Base-by-base conservation (phyloP, 2,797 vertebrate genomes). In the Poecilia gillii region DNA sequence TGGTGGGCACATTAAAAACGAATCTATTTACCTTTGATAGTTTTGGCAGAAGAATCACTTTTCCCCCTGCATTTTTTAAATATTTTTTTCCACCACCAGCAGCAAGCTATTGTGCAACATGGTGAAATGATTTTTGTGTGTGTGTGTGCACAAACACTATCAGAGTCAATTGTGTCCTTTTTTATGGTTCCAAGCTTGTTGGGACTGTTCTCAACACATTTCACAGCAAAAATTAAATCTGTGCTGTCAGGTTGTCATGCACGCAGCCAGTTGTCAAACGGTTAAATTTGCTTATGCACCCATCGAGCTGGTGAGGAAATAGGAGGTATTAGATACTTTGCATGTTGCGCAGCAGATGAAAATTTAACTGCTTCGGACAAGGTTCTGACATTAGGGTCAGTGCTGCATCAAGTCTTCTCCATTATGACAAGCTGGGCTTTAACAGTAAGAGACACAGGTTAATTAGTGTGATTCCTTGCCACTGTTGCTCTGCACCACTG, bases 381-480 rank as follows among this genome's bases (percentile, higher is more conserved):
- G 93, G 94, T 91, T 80, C 36, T 18, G 89, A 89, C 91, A 85
- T 68, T 53, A n/a, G 45, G 90, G 91, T 94, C 87, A 75, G 23
- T 36, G 73, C 74, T 64, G 85, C 89, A 85, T 90, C 83, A 84
- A 87, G 85, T 75, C 77, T 62, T 41, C 8, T 47, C 80, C 82
- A 77, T 90, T 85, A 90, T 89, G 91, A 93, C 91, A 84, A 89
- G 90, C 82, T 39, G 75, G 41, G 82, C 83, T 84, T 80, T 81
- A 81, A 83, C 88, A 86, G 85, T 90, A 74, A 91, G 87, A 90
- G 84, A 90, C 89, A 79, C 87, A 87, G 94, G 93, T 95, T 96
- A 94, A 95, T 95, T 94, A 94, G 91, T 80, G 72, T 83, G 88
- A 90, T 91, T 93, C 88, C 76, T 91, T 84, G 90, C 90, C 83